A percentile compares a stretch with the other conserved stretches of the same genome.
Conservation (phyloP, 2,113 vertebrate species). For the Ammodramus savannarum region DNA sequence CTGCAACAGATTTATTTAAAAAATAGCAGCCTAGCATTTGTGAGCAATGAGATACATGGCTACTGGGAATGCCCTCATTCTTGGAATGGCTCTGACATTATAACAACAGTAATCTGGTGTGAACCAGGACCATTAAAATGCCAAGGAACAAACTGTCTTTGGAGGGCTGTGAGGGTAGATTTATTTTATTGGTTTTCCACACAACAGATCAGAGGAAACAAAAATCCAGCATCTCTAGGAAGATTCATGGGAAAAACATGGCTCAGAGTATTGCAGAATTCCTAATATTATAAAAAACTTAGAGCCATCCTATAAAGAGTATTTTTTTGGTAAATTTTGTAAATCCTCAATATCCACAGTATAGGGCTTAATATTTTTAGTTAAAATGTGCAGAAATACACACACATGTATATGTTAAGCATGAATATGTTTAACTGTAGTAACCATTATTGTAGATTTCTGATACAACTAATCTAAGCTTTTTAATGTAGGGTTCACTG, state of each 20-base stretch:
- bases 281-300: neutral
- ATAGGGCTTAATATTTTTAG: neutral
- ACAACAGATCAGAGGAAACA: neutral
- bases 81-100: neutral
- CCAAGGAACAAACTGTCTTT: neutral
- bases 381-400: neutral
- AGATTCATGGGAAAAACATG: neutral
- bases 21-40: neutral
- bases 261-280: neutral
- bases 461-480: neutral
- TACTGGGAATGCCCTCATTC: neutral
- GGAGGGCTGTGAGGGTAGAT: neutral
- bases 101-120: neutral
- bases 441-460: neutral
- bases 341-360: neutral
- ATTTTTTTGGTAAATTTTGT: neutral
- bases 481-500: neutral
- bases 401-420: neutral
- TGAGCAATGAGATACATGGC: neutral
- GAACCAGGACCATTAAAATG: neutral
- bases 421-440: neutral
- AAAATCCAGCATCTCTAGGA: neutral
- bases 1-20: constrained; percentile 1
- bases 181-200: neutral
- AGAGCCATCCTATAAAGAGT: neutral